These are phyloP conservation scores for Oryzias celebensis DNA, from an alignment of 2,113 vertebrate species.

Conservation along the genomic window DNA sequence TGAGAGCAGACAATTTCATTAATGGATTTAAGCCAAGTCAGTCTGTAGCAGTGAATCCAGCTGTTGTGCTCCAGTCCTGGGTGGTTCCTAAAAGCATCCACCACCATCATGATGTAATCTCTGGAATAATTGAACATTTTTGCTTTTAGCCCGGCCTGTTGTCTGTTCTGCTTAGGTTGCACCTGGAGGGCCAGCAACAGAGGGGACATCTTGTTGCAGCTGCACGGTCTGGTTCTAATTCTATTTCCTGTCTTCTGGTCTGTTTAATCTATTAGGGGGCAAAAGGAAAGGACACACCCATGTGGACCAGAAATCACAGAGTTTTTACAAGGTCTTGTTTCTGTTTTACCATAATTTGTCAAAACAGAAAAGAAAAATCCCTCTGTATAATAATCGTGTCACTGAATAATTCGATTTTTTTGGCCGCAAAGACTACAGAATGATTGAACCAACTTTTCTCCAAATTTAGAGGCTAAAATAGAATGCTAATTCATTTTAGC, in stretches of 20 bases:
- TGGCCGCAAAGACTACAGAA: conserved; percentile 4
- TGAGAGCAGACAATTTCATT: conserved; percentile 48
- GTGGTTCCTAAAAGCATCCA: conserved; percentile 27
- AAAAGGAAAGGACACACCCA: conserved; percentile 16
- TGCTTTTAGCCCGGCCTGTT: conserved; percentile 27
- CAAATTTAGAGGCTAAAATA: conserved; percentile 39
- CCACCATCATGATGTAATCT: conserved; percentile 39
- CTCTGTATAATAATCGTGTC: no score
- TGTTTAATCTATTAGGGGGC: conserved; percentile 34
- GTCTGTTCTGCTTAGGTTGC: conserved; percentile 25
- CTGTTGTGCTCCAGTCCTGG: conserved; percentile 20
- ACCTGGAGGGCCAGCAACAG: conserved; percentile 44
- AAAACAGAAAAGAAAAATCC: no score
- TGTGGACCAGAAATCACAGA: not conserved
- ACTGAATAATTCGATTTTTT: not conserved
- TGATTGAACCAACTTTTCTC: conserved; percentile 18
- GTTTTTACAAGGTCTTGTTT: not conserved
- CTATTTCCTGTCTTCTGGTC: conserved; percentile 59
- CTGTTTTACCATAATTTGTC: not conserved
- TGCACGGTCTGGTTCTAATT: conserved; percentile 55
- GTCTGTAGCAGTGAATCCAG: conserved; percentile 12
- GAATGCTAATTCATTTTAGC: conserved; percentile 35
- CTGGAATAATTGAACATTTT: conserved; percentile 39
- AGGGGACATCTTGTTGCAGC: conserved; percentile 56
- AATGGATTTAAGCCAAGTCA: conserved; percentile 31